These are phyloP conservation scores for Limnothrissa miodon DNA, from an alignment of 2,113 vertebrate genomes.

Conservation along the genomic window DNA sequence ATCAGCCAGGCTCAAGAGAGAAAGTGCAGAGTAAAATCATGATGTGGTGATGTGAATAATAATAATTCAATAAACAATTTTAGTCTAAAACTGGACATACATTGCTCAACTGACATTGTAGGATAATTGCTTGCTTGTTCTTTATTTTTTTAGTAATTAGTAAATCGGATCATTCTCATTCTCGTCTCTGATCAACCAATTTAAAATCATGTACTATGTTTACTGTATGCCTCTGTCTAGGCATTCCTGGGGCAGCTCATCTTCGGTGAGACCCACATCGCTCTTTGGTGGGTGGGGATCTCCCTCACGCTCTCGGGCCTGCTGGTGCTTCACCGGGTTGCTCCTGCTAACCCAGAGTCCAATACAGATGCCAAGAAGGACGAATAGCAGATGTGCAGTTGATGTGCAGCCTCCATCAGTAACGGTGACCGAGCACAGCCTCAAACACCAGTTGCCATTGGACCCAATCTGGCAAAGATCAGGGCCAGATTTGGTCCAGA, in stretches of 20 bases:
- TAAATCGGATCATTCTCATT: no score
- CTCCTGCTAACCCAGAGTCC: slow-evolving; percentile 53
- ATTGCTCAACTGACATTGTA: not conserved
- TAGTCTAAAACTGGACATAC: not conserved
- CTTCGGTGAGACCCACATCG: slow-evolving; percentile 81
- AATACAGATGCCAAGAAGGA: slow-evolving; percentile 56
- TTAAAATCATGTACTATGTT: not conserved
- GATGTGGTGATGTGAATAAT: not conserved
- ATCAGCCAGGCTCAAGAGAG: not conserved
- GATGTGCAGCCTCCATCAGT: not conserved
- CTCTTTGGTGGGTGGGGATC: slow-evolving; percentile 90
- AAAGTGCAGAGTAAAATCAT: not conserved
- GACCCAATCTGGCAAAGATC: not conserved
- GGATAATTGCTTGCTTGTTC: not conserved
- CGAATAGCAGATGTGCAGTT: slow-evolving; percentile 24
- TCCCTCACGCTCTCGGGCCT: slow-evolving; percentile 82
- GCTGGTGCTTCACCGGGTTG: slow-evolving; percentile 77
- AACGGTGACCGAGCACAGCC: not conserved
- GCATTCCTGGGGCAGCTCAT: slow-evolving; percentile 85
- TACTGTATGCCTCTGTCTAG: slow-evolving; percentile 57
- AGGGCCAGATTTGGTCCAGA: not conserved
- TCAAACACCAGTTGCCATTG: slow-evolving; percentile 8
- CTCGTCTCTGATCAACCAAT: no score
- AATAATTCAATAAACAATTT: not conserved
- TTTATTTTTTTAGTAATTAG: no score